Evolutionary conservation across 2,113 vertebrate species (phyloP), one percentile per base, ranked within the genome.

Genomic region (Vicugna pacos): DNA sequence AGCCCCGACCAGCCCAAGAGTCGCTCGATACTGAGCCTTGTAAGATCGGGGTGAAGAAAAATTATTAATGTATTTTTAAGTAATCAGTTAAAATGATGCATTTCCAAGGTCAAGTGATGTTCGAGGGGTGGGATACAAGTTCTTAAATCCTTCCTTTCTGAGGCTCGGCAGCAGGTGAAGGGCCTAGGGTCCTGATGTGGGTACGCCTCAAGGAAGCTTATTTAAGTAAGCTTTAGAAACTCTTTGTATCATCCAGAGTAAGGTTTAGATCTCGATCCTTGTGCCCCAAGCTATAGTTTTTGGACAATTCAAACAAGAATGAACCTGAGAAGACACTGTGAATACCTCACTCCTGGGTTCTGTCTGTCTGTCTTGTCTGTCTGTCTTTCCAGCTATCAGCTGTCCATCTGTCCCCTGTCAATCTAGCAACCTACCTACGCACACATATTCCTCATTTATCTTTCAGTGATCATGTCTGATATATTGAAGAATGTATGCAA

Each of bases 301-400:
- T 19, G 26, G 32, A 35, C 20, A 60, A 0, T 38, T 6, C 0
- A 50, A 48, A 42, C 0, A 67, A 50, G 26, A 62, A 42, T 4
- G 64, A 69, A 30, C 16, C 24, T 38, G n/a, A 32, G 28, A 22
- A 35, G 69, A 1, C 5, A 0, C 7, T 0, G 2, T 28, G 7
- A 38, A 32, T 7, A 5, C 0, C n/a, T 32, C 5, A 9, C 13
- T 11, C 15, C 50, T 38, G 28, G 38, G 4, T 69, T 52, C 35
- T 48, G 19, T 32, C 22, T 0, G 1, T 54, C 14, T 3, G 30
- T 26, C 67, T 10, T 10, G 48, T 76, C 73, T 20, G 17, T n/a
- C 46, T 19, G 16, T 76, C 38, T 42, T 42, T 42, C 38, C 73
- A 14, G 26, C 26, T 62, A 28, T 62, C 60, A 64, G 60, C 58